A percentile compares a stretch with the other conserved stretches of the same genome.
Evolutionary conservation across 2,113 vertebrate genomes (phyloP).

Genomic region (Nanorana parkeri): DNA sequence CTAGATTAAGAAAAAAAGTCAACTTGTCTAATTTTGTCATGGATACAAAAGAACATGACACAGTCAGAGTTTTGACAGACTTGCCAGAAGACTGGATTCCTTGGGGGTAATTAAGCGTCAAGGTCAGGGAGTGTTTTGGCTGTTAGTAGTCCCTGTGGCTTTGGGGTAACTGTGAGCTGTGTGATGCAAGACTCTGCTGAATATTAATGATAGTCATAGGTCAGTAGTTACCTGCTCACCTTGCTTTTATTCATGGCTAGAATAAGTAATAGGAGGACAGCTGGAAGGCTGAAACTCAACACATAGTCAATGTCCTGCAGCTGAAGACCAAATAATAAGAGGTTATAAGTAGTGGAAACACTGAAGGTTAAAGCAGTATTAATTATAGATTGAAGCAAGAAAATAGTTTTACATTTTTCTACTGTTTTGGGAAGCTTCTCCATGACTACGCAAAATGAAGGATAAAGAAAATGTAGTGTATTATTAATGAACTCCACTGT

Average conservation of each 20-base stretch:
- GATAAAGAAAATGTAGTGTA: neutral
- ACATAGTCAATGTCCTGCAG: neutral
- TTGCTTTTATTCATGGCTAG: neutral
- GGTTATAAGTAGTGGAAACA: neutral
- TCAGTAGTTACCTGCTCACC: neutral
- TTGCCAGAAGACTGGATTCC: neutral
- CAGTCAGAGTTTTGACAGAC: neutral
- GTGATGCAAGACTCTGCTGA: neutral
- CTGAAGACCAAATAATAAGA: conserved; percentile 14
- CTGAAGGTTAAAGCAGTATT: too few relatives aligned
- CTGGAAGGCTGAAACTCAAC: neutral
- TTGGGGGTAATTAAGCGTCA: neutral
- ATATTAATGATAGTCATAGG: conserved; percentile 10
- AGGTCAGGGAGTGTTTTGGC: conserved; percentile 1
- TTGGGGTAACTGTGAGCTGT: conserved; percentile 1
- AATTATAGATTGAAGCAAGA: too few relatives aligned
- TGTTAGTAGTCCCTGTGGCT: neutral
- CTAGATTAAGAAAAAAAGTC: neutral
- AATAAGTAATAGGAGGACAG: neutral
- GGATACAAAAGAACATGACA: neutral
- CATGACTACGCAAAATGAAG: neutral
- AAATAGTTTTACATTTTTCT: too few relatives aligned
- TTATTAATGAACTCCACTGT: conserved; percentile 25
- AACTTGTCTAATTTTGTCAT: neutral
- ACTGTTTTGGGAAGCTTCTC: too few relatives aligned